These are phyloP conservation scores for Ladona fulva DNA, from an alignment of 1,140 invertebrate genomes.

Conservation along the genomic window DNA sequence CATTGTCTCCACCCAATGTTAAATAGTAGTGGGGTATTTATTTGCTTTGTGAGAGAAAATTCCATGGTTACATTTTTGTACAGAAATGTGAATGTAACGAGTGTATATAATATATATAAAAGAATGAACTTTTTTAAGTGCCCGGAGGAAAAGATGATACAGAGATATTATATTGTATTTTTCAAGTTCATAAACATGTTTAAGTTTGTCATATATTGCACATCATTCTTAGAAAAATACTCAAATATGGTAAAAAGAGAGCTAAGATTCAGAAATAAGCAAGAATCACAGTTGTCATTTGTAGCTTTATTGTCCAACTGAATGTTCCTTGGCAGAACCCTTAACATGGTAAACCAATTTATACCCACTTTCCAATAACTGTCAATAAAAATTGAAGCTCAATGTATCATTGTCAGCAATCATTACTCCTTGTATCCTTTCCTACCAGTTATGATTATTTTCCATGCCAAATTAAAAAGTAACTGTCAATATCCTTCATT, in stretches of 20 bases:
- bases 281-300: background rate
- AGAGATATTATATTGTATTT: background rate
- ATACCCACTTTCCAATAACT: slow-evolving; percentile 9
- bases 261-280: background rate
- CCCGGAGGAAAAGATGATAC: background rate
- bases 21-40: background rate
- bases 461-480: too few relatives aligned
- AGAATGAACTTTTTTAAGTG: background rate
- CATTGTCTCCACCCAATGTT: background rate
- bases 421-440: too few relatives aligned
- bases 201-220: slow-evolving; percentile 10
- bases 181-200: slow-evolving; percentile 1
- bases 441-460: too few relatives aligned
- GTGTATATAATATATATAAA: slow-evolving; percentile 9
- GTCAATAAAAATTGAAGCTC: slow-evolving; percentile 4
- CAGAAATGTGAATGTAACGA: background rate
- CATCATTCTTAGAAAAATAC: background rate
- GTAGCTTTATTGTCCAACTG: slow-evolving; percentile 5
- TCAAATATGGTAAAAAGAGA: background rate
- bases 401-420: background rate
- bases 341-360: background rate
- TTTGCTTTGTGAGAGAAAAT: background rate
- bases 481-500: too few relatives aligned
- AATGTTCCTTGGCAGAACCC: background rate
- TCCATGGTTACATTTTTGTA: background rate